A percentile compares a stretch with the other conserved stretches of the same genome.
These are phyloP conservation scores for Acanthopagrus latus DNA, from an alignment of 2,797 vertebrate species.

Conservation along the genomic window DNA sequence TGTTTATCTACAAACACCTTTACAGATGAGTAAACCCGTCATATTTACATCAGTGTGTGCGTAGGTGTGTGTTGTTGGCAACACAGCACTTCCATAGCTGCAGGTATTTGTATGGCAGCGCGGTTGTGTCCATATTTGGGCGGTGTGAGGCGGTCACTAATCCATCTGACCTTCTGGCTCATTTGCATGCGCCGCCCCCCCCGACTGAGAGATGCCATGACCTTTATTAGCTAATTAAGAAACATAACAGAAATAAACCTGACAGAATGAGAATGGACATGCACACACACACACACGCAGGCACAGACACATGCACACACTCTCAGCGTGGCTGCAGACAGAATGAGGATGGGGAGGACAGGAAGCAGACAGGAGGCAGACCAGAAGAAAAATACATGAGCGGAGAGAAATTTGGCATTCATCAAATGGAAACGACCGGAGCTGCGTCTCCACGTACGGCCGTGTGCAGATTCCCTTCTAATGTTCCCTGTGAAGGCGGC, in stretches of 20 bases:
- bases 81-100: constrained; percentile 32
- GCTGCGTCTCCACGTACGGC: constrained; percentile 14
- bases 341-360: constrained; percentile 55
- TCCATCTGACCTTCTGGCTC: constrained; percentile 80
- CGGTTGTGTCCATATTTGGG: constrained; percentile 76
- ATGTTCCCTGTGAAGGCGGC: constrained; percentile 14
- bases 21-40: constrained; percentile 10
- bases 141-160: constrained; percentile 73
- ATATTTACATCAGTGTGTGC: constrained; percentile 13
- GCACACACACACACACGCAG: constrained; percentile 30
- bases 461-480: constrained; percentile 33
- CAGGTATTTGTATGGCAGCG: constrained; percentile 77
- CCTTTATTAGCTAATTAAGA: constrained; percentile 86
- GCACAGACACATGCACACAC: constrained; percentile 9
- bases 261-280: constrained; percentile 68
- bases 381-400: constrained; percentile 15
- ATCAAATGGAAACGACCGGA: constrained; percentile 56
- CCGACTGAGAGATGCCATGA: constrained; percentile 78
- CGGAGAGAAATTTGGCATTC: constrained; percentile 58
- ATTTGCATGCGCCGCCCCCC: constrained; percentile 76
- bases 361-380: constrained; percentile 35
- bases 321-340: constrained; percentile 42
- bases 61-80: constrained; percentile 23
- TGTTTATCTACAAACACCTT: constrained; percentile 13
- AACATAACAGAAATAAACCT: constrained; percentile 84